Percentiles rank a stretch among this genome's conserved stretches.
These are phyloP conservation scores for Lacanobia wlatinum DNA, from an alignment of 2,888 invertebrate genomes.

Conservation along the genomic window DNA sequence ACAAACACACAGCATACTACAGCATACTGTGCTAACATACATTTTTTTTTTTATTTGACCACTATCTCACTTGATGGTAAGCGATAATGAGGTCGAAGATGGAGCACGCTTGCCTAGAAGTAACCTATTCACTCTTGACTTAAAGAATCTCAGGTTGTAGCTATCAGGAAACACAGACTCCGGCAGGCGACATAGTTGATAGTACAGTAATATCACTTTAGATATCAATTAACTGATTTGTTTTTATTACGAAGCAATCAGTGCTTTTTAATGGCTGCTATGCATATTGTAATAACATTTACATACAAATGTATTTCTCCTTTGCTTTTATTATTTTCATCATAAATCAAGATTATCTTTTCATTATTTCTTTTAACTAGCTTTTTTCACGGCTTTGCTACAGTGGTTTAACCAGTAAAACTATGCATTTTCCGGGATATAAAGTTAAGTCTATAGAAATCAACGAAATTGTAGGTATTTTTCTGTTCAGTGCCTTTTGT, in stretches of 20 bases:
- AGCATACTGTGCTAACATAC: too few species aligned
- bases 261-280: background rate
- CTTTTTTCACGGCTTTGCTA: background rate
- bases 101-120: too few species aligned
- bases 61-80: too few species aligned
- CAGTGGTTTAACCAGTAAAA: background rate
- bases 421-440: too few species aligned
- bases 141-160: too few species aligned
- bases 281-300: background rate
- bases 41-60: too few species aligned
- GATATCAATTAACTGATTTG: background rate
- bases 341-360: background rate
- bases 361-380: too few species aligned
- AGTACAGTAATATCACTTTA: background rate
- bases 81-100: too few species aligned
- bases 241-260: background rate
- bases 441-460: background rate
- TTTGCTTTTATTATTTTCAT: background rate
- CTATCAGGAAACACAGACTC: too few species aligned
- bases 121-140: too few species aligned
- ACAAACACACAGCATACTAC: too few species aligned
- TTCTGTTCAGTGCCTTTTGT: background rate
- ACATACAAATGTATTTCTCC: background rate
- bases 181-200: too few species aligned
- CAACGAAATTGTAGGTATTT: background rate